phyloP scores from a whole-genome alignment of 2,888 invertebrate species.

The Idaea dimidiata region DNA sequence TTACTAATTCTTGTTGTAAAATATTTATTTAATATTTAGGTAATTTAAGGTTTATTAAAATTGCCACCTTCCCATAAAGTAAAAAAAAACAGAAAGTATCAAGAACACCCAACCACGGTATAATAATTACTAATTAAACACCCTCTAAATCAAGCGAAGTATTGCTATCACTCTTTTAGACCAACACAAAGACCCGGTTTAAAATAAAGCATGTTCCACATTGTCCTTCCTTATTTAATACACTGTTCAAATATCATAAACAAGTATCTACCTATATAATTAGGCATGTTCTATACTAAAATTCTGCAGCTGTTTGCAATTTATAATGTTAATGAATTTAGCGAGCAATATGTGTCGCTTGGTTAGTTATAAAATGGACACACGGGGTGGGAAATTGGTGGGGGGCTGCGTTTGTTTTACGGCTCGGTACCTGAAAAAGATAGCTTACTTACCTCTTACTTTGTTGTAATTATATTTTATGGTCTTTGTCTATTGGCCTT shows the following conservation, averaged over 20 bases:
- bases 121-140: background rate
- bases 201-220: conserved; percentile 4
- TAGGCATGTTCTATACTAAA: conserved; percentile 24
- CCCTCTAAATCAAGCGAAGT: background rate
- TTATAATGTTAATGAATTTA: conserved; percentile 49
- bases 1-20: no score
- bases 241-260: conserved; percentile 13
- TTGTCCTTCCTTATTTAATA: conserved; percentile 13
- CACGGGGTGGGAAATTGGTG: conserved; percentile 17
- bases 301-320: conserved; percentile 41
- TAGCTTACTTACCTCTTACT: no score
- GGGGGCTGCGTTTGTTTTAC: conserved; percentile 7
- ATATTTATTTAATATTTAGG: no score
- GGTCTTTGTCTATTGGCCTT: no score
- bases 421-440: background rate
- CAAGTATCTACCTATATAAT: conserved; percentile 10
- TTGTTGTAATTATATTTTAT: no score
- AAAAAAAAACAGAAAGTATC: background rate
- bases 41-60: no score
- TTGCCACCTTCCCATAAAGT: no score
- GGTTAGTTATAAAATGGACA: conserved; percentile 42
- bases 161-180: background rate
- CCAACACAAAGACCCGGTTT: background rate
- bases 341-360: conserved; percentile 37
- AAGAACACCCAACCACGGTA: background rate